These are phyloP conservation scores for Penaeus monodon DNA, from an alignment of 2,888 invertebrate species.

Conservation along the genomic window DNA sequence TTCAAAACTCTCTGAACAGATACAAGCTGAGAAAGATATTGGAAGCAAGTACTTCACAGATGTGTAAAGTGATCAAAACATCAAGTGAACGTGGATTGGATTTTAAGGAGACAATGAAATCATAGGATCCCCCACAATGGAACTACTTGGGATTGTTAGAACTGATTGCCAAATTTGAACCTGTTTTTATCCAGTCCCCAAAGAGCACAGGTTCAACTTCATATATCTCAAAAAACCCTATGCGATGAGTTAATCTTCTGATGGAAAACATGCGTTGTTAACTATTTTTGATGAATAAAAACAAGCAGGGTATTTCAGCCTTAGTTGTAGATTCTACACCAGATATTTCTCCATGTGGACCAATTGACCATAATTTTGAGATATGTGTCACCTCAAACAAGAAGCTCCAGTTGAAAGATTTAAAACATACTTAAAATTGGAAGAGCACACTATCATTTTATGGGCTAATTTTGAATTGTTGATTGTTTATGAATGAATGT, in stretches of 20 bases:
- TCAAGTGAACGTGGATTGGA: slow-evolving; percentile 49
- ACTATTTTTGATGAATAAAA: slow-evolving; percentile 64
- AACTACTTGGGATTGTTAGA: slow-evolving; percentile 41
- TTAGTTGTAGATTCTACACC: slow-evolving; percentile 65
- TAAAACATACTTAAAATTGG: slow-evolving; percentile 33
- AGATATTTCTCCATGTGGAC: slow-evolving; percentile 47
- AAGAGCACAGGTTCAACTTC: slow-evolving; percentile 22
- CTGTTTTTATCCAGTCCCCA: slow-evolving; percentile 20
- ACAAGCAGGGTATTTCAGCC: slow-evolving; percentile 64
- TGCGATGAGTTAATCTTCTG: slow-evolving; percentile 67
- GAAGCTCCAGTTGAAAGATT: slow-evolving; percentile 28
- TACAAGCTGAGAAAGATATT: slow-evolving; percentile 28
- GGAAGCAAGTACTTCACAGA: slow-evolving; percentile 35
- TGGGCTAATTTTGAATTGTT: slow-evolving; percentile 5
- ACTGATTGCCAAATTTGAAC: slow-evolving; percentile 31
- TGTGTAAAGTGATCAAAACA: slow-evolving; percentile 28
- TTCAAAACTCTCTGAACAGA: slow-evolving; percentile 41
- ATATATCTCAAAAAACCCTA: slow-evolving; percentile 66
- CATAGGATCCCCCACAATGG: slow-evolving; percentile 56
- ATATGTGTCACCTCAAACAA: slow-evolving; percentile 31
- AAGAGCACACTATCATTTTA: slow-evolving; percentile 31
- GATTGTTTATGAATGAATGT: slow-evolving; percentile 17
- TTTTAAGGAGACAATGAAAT: slow-evolving; percentile 41
- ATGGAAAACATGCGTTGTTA: slow-evolving; percentile 53
- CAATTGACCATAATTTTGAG: slow-evolving; percentile 45